Conservation (phyloP, 2,113 vertebrate species). For the Mormoops blainvillei region DNA sequence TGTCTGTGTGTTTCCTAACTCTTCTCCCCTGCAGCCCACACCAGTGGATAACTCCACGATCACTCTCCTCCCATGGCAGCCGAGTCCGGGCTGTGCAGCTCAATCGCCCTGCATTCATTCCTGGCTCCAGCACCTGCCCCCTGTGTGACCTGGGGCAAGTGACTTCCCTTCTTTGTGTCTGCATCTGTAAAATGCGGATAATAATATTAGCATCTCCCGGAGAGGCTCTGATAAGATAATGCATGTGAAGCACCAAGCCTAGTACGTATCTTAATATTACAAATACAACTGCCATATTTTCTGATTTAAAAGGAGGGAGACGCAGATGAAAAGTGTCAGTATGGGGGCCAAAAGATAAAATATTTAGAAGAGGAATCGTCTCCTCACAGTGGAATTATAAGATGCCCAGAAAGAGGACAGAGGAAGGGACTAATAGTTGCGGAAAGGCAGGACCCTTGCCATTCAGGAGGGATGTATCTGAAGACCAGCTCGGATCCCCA, state of each 20-base stretch:
- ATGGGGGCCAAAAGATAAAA: background rate
- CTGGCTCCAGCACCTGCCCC: background rate
- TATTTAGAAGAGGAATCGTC: background rate
- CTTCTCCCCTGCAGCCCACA: background rate
- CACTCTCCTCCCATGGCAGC: background rate
- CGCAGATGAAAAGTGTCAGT: background rate
- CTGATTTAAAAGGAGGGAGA: background rate
- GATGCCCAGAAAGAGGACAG: background rate
- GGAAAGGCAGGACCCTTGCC: background rate
- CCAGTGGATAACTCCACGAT: background rate
- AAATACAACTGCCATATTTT: background rate
- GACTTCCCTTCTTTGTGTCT: background rate
- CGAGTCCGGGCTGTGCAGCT: background rate
- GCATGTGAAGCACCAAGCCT: background rate
- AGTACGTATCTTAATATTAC: background rate
- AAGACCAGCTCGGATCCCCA: background rate
- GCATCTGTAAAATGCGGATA: background rate
- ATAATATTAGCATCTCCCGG: background rate
- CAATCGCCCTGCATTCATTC: rapidly evolving
- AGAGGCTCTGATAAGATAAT: background rate
- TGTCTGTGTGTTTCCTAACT: background rate
- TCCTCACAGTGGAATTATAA: background rate
- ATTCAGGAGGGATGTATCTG: background rate
- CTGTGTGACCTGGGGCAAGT: background rate
- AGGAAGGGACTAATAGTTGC: background rate